phyloP scores from a whole-genome alignment of 2,113 vertebrate species.

The Centropus bengalensis region DNA sequence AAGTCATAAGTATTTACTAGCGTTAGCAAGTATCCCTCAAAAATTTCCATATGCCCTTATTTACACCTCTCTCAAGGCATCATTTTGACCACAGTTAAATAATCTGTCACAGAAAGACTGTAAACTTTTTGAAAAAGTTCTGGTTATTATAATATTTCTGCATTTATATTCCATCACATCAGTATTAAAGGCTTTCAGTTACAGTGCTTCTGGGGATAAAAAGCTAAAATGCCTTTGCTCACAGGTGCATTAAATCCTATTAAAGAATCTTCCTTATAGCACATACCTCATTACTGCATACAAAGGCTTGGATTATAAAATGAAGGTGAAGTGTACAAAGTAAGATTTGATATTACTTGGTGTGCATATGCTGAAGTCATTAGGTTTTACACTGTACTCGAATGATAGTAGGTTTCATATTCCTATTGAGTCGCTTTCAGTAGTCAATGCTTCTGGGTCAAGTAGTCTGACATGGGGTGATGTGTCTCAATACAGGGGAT shows the following conservation, averaged over 20 bases:
- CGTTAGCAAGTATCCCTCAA: conserved; percentile 43
- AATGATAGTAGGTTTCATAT: conserved; percentile 81
- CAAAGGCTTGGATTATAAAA: conserved; percentile 86
- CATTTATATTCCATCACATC: conserved; percentile 86
- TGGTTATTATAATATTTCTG: conserved; percentile 86
- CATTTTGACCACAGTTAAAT: conserved; percentile 80
- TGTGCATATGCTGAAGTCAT: conserved; percentile 85
- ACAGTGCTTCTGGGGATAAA: conserved; percentile 85
- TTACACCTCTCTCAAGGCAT: conserved; percentile 76
- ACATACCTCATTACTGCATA: conserved; percentile 87
- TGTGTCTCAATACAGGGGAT: conserved; percentile 80
- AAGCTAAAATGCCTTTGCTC: conserved; percentile 86
- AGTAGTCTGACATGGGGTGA: conserved; percentile 80
- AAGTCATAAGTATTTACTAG: conserved; percentile 59
- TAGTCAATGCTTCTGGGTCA: conserved; percentile 82
- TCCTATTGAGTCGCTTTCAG: conserved; percentile 77
- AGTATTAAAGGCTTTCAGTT: conserved; percentile 86
- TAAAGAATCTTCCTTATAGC: conserved; percentile 87
- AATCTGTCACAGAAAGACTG: conserved; percentile 81
- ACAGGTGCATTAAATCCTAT: conserved; percentile 90
- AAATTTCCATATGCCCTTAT: conserved; percentile 76
- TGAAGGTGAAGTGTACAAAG: conserved; percentile 85
- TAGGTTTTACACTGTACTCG: conserved; percentile 79
- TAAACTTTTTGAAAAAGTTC: conserved; percentile 82
- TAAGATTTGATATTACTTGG: conserved; percentile 81